These are phyloP conservation scores for Ia io DNA, from an alignment of 2,113 vertebrate species.

Conservation along the genomic window DNA sequence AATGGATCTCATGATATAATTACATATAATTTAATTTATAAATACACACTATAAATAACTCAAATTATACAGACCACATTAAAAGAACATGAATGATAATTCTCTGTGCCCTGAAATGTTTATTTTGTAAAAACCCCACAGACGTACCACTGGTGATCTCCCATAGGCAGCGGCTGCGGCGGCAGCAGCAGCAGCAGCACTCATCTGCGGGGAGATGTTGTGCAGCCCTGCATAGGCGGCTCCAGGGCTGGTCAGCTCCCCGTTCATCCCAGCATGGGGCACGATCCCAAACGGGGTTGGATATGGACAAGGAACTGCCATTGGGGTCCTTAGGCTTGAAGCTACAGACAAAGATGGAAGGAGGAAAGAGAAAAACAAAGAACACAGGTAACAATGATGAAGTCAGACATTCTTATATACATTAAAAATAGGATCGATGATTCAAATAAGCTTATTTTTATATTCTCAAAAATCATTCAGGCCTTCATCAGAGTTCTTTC, in stretches of 20 bases:
- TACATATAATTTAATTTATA: not conserved
- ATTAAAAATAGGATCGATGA: not conserved
- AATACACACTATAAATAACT: not conserved
- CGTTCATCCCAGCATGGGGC: conserved; percentile 88
- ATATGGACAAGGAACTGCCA: conserved; percentile 90
- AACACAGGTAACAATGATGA: not conserved
- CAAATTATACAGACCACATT: not conserved
- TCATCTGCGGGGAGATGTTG: conserved; percentile 90
- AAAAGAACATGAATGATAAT: not conserved
- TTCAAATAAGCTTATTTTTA: not conserved
- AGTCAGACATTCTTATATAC: not conserved
- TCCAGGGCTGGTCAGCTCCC: conserved; percentile 88
- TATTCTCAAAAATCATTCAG: not conserved
- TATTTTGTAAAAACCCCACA: not conserved
- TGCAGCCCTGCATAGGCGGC: conserved; percentile 88
- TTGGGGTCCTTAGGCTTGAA: conserved; percentile 87
- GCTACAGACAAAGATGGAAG: conserved; percentile 60
- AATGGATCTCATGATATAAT: not conserved
- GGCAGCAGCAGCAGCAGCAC: conserved; percentile 84
- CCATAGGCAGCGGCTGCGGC: conserved; percentile 87
- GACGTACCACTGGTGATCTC: conserved; percentile 87
- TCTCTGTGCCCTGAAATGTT: not conserved
- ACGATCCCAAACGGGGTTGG: conserved; percentile 88
- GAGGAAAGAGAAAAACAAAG: not conserved
- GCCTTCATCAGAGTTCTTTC: not conserved